A percentile compares a stretch with the other conserved stretches of the same genome.
These are phyloP conservation scores for Sialis fuliginosa DNA, from an alignment of 2,888 invertebrate species.

Conservation along the genomic window DNA sequence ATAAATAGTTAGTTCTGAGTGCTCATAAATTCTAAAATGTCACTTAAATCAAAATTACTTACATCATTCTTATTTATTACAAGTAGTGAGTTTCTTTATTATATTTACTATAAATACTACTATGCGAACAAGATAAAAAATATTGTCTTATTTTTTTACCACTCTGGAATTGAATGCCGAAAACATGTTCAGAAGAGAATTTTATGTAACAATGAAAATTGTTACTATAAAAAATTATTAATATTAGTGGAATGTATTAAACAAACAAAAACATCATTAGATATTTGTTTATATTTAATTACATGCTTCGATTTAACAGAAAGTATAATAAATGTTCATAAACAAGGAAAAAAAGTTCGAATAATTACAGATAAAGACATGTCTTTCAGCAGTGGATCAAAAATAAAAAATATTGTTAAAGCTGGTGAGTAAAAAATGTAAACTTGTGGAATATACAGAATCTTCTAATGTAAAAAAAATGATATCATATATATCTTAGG, in stretches of 20 bases:
- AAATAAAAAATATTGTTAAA: slow-evolving; percentile 8
- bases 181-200: not conserved
- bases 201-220: not conserved
- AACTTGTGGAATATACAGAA: too few species aligned
- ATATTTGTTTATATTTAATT: slow-evolving; percentile 54
- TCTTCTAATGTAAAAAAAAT: too few species aligned
- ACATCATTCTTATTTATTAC: too few species aligned
- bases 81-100: too few species aligned
- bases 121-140: not conserved
- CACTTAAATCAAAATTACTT: too few species aligned
- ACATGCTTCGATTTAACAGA: slow-evolving; percentile 38
- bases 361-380: slow-evolving; percentile 48
- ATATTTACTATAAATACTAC: too few species aligned
- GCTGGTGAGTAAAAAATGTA: too few species aligned
- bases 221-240: slow-evolving; percentile 1
- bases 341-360: slow-evolving; percentile 38
- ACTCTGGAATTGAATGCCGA: not conserved
- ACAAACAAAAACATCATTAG: slow-evolving; percentile 32
- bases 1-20: too few species aligned
- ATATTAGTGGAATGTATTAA: not conserved
- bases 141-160: slow-evolving; percentile 1
- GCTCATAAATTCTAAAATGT: too few species aligned
- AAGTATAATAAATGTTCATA: slow-evolving; percentile 31
- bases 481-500: too few species aligned
- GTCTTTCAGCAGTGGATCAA: slow-evolving; percentile 27